phyloP scores from a whole-genome alignment of 2,113 vertebrate species.

The Rissa tridactyla region DNA sequence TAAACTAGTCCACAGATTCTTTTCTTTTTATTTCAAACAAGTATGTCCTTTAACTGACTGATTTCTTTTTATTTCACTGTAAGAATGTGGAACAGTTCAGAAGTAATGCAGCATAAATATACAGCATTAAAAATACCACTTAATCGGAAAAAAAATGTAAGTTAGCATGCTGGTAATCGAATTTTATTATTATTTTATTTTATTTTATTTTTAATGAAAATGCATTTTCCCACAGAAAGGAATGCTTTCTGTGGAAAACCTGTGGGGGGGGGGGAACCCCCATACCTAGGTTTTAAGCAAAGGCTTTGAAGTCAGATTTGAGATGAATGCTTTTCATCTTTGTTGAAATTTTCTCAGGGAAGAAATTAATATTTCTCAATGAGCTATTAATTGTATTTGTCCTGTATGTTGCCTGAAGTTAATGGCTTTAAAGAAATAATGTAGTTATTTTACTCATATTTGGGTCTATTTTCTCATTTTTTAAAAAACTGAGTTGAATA shows the following conservation, averaged over 20 bases:
- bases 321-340: background rate
- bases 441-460: background rate
- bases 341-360: background rate
- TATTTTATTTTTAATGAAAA: background rate
- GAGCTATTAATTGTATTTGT: background rate
- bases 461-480: background rate
- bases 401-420: background rate
- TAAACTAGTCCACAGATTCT: background rate
- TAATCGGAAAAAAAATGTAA: background rate
- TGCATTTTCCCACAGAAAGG: background rate
- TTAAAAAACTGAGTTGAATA: background rate
- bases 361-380: background rate
- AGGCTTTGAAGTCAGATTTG: background rate
- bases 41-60: background rate
- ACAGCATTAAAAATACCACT: background rate
- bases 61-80: background rate
- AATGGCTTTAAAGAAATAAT: background rate
- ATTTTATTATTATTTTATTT: background rate
- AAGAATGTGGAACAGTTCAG: background rate
- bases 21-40: background rate
- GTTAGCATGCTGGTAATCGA: background rate
- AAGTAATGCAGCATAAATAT: background rate
- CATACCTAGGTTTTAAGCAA: background rate
- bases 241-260: background rate
- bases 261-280: rapidly evolving